A percentile compares a stretch with the other conserved stretches of the same genome.
These are phyloP conservation scores for Podarcis raffonei DNA, from an alignment of 2,113 vertebrate species.

Conservation along the genomic window DNA sequence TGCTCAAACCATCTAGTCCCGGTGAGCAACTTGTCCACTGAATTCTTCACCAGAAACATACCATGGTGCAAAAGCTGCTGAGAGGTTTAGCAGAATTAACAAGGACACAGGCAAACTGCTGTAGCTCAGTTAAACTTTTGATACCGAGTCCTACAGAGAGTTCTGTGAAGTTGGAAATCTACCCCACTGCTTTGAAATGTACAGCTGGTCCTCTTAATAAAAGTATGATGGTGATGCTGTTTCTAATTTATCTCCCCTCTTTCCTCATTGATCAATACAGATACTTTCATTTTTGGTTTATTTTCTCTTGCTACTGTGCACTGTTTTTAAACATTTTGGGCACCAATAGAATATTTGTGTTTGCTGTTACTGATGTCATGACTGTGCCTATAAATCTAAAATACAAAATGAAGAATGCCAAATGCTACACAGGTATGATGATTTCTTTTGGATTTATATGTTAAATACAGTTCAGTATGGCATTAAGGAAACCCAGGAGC, in stretches of 20 bases:
- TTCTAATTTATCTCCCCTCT: too few species aligned
- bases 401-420: neutral
- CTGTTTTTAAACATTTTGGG: neutral
- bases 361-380: fast-evolving
- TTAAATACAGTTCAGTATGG: neutral
- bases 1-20: too few species aligned
- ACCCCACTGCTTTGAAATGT: neutral
- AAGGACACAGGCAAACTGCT: too few species aligned
- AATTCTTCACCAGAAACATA: too few species aligned
- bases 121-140: neutral
- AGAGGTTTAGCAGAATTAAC: too few species aligned
- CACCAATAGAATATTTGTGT: neutral
- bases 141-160: neutral
- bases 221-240: neutral
- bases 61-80: too few species aligned
- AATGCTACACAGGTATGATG: neutral
- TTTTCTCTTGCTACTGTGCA: neutral
- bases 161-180: neutral
- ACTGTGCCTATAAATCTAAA: neutral
- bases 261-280: too few species aligned
- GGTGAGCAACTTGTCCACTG: too few species aligned
- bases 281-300: fast-evolving
- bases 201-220: neutral
- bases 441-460: neutral
- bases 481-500: neutral